Percentiles rank a stretch among this genome's conserved stretches.
phyloP scores from a whole-genome alignment of 1,140 invertebrate species.

The Drosophila yakuba region DNA sequence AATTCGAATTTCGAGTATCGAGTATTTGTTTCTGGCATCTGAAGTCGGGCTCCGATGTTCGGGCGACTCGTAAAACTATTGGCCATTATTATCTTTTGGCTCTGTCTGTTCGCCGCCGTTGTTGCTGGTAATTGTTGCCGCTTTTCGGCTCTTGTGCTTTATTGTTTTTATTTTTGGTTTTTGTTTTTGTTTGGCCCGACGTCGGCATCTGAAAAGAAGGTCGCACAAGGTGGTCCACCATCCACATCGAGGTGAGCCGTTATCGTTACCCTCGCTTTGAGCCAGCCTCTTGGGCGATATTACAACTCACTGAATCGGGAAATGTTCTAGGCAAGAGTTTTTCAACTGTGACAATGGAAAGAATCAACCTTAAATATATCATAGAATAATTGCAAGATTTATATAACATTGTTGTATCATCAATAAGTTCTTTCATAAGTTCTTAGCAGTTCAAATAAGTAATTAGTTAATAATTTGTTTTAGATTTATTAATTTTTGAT shows the following conservation, averaged over 20 bases:
- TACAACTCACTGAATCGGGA: neutral
- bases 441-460: no score
- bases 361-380: neutral
- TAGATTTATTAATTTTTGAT: no score
- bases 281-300: neutral
- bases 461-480: no score
- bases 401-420: no score
- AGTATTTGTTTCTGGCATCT: conserved; percentile 49
- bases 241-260: conserved; percentile 59
- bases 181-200: conserved; percentile 40
- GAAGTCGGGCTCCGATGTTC: conserved; percentile 8
- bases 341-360: neutral
- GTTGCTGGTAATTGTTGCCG: conserved; percentile 77
- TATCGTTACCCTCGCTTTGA: conserved; percentile 35
- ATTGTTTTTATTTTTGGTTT: conserved; percentile 43
- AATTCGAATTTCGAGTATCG: conserved; percentile 51
- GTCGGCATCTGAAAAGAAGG: conserved; percentile 76
- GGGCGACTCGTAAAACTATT: conserved; percentile 54
- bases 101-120: conserved; percentile 44
- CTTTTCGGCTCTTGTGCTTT: conserved; percentile 50
- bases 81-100: conserved; percentile 71
- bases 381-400: no score
- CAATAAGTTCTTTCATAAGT: no score
- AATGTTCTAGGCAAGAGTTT: neutral
- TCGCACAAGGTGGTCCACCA: conserved; percentile 78